Base-by-base conservation (phyloP, 2,113 vertebrate genomes). In the Paramormyrops kingsleyae region DNA sequence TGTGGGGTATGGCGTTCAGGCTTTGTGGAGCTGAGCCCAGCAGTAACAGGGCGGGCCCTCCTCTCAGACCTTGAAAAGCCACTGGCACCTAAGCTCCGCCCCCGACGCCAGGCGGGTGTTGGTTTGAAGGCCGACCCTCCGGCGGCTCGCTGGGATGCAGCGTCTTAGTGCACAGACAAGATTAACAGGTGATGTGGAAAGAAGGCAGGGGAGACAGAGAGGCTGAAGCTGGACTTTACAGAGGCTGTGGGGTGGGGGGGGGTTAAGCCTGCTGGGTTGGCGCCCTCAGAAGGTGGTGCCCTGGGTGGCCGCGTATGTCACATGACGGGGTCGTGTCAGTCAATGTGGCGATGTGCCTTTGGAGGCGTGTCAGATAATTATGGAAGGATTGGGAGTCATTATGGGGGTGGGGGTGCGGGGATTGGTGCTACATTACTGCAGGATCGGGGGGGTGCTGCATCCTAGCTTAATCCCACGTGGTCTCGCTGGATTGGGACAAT, bases 391-490 rank as follows among this genome's bases (percentile, higher is more conserved):
- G 46, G 49, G 47, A 8, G 59, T 85, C 24, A 46, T 35, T 83
- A 17, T 8, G 17, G 24, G 17, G 49, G 17, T 3, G 8, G 4
- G 13, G 9, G 10, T 10, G 47, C 1, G 6, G 24, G 15, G 77
- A 4, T 19, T 5, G 31, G 52, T 8, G 27, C 35, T 15, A 17
- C 31, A 27, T 87, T 44, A 66, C 89, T 84, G 42, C 46, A 52
- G 44, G 42, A 46, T 74, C 50, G 50, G 56, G n/a, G 12, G 59
- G 44, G 70, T 77, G 27, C 87, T 84, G 90, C 90, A 92, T 90
- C 91, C 89, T 92, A 91, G 91, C 66, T 59, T 84, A 88, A 85
- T 46, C 74, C 89, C 62, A 90, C 87, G 49, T 3, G 47, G 56
- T 44, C 39, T n/a, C 74, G 52, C 88, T 42, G 44, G 50, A 90